Percentiles rank a stretch among this genome's conserved stretches.
Conservation (phyloP, 2,888 invertebrate genomes). For the Ypsolopha scabrella region DNA sequence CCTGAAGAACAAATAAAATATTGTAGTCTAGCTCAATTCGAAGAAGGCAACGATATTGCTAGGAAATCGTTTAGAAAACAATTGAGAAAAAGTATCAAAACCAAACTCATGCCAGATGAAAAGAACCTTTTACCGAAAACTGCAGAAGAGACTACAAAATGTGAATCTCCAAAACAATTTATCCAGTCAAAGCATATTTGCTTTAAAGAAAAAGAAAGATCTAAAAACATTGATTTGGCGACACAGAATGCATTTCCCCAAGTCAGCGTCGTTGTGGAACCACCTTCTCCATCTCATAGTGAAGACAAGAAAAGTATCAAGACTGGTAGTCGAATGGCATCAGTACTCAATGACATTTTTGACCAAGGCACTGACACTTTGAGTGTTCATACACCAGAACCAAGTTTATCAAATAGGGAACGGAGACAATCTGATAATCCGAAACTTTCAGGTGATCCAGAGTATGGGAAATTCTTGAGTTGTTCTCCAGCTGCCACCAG, state of each 20-base stretch:
- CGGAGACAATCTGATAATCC: conserved; percentile 69
- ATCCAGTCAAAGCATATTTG: background rate
- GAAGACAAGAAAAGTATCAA: conserved; percentile 66
- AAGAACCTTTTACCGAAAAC: conserved; percentile 47
- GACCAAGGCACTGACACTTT: conserved; percentile 55
- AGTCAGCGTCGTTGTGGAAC: conserved; percentile 80
- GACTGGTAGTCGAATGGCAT: conserved; percentile 54
- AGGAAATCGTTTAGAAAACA: conserved; percentile 78
- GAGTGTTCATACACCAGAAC: conserved; percentile 56
- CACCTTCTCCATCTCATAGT: conserved; percentile 78
- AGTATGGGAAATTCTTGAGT: conserved; percentile 74
- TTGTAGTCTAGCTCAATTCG: conserved; percentile 85
- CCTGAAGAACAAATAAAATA: conserved; percentile 74
- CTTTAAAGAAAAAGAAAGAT: background rate
- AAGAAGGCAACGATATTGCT: conserved; percentile 86
- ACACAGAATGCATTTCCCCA: conserved; percentile 58
- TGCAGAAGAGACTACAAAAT: conserved; percentile 30
- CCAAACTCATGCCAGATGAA: conserved; percentile 43
- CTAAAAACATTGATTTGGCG: no score
- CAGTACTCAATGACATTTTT: conserved; percentile 55
- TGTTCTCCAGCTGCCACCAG: conserved; percentile 88
- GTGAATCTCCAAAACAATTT: conserved; percentile 11
- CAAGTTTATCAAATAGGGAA: conserved; percentile 54
- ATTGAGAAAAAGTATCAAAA: conserved; percentile 47
- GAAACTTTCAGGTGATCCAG: conserved; percentile 72